phyloP scores from a whole-genome alignment of 2,113 vertebrate species.

The Pseudopipra pipra region DNA sequence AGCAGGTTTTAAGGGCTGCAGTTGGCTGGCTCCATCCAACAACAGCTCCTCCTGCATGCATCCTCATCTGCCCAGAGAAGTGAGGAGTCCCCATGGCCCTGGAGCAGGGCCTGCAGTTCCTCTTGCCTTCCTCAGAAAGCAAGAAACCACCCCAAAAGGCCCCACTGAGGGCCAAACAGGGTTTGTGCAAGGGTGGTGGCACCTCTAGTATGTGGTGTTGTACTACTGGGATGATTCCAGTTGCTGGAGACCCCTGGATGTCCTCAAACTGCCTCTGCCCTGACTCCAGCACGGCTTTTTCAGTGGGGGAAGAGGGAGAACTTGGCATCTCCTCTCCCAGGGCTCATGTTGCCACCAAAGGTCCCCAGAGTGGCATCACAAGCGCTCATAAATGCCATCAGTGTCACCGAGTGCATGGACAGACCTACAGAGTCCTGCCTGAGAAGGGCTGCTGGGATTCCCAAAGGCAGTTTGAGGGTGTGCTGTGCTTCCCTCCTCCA shows the following conservation, averaged over 20 bases:
- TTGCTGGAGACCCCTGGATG: background rate
- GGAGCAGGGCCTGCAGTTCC: background rate
- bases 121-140: background rate
- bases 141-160: background rate
- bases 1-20: background rate
- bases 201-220: background rate
- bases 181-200: background rate
- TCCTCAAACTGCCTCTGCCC: too few relatives aligned
- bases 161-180: background rate
- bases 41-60: background rate
- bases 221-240: background rate
- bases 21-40: background rate
- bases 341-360: background rate
- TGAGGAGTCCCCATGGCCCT: background rate
- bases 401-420: background rate
- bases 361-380: background rate
- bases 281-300: background rate
- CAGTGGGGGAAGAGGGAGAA: background rate
- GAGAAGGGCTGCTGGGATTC: background rate
- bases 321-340: background rate
- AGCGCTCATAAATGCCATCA: background rate
- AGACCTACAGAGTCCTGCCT: background rate
- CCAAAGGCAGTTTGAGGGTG: background rate
- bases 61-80: background rate
- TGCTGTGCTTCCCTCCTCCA: background rate